phyloP scores from a whole-genome alignment of 30 jellyfish, hydroid and myxozoan genomes.

The Chrysaora quinquecirrha region DNA sequence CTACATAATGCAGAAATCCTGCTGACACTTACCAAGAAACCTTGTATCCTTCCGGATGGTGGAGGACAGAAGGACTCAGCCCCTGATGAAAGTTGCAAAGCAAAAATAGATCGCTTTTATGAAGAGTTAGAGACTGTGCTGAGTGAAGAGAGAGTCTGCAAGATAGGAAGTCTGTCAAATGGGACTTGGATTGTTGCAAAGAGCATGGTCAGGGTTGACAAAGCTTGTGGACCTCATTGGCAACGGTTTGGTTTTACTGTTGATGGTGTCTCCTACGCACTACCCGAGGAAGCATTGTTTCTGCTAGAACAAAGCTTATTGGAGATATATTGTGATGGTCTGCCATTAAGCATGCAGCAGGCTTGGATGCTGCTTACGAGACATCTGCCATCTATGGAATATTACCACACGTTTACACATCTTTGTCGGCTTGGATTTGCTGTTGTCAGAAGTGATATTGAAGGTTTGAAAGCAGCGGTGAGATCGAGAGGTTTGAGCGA shows the following conservation, averaged over 20 bases:
- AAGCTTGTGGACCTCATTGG: conserved; percentile 38
- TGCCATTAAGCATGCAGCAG: conserved; percentile 60
- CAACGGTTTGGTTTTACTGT: conserved; percentile 46
- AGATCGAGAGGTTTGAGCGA: background rate
- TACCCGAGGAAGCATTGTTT: conserved; percentile 67
- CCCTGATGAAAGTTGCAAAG: background rate
- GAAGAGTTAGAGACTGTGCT: conserved; percentile 31
- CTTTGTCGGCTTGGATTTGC: conserved; percentile 70
- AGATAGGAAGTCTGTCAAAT: conserved; percentile 33
- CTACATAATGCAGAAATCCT: conserved; percentile 29
- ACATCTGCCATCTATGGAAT: conserved; percentile 53
- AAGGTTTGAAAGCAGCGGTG: no score
- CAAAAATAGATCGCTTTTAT: conserved; percentile 8
- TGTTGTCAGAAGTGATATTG: conserved; percentile 30
- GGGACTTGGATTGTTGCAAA: conserved; percentile 37
- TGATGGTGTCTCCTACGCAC: conserved; percentile 37
- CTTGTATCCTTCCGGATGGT: conserved; percentile 26
- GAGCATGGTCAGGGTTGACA: conserved; percentile 18
- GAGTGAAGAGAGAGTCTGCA: conserved; percentile 69
- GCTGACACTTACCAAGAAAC: conserved; percentile 18
- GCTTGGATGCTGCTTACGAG: conserved; percentile 51
- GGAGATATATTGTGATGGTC: conserved; percentile 36
- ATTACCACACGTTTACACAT: conserved; percentile 31
- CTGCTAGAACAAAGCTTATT: conserved; percentile 65
- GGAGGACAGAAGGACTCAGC: conserved; percentile 50